phyloP scores from a whole-genome alignment of 2,888 invertebrate genomes.

The Odontothrips loti region DNA sequence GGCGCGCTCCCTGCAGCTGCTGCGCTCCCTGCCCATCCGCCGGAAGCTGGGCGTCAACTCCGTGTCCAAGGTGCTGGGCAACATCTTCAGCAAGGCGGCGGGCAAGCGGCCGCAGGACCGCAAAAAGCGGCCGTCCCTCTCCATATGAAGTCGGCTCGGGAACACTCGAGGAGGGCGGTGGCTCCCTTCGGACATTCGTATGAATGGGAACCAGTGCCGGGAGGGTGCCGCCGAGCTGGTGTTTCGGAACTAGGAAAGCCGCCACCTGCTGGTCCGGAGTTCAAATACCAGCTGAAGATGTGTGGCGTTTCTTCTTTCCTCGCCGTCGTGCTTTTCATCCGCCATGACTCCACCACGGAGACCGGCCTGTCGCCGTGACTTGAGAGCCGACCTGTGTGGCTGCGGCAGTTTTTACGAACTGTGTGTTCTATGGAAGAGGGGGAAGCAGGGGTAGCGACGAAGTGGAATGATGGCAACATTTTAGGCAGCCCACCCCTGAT shows the following conservation, averaged over 20 bases:
- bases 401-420: neutral
- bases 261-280: neutral
- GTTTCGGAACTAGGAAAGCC: neutral
- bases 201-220: neutral
- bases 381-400: neutral
- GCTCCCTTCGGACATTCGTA: neutral
- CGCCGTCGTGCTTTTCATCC: no score
- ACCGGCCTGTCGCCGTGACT: no score
- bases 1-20: constrained; percentile 69
- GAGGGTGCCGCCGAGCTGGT: neutral
- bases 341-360: no score
- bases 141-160: constrained; percentile 53
- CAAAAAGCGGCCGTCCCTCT: constrained; percentile 72
- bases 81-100: constrained; percentile 73
- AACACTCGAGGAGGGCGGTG: neutral
- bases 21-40: constrained; percentile 63
- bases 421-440: neutral
- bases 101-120: constrained; percentile 57
- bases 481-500: neutral
- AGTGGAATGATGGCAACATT: neutral
- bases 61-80: constrained; percentile 72
- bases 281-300: no score
- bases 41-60: constrained; percentile 72
- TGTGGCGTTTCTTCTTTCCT: no score
- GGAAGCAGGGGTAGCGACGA: neutral